Evolutionary conservation across 2,888 invertebrate genomes (phyloP).

Genomic region (Drosophila borealis): DNA sequence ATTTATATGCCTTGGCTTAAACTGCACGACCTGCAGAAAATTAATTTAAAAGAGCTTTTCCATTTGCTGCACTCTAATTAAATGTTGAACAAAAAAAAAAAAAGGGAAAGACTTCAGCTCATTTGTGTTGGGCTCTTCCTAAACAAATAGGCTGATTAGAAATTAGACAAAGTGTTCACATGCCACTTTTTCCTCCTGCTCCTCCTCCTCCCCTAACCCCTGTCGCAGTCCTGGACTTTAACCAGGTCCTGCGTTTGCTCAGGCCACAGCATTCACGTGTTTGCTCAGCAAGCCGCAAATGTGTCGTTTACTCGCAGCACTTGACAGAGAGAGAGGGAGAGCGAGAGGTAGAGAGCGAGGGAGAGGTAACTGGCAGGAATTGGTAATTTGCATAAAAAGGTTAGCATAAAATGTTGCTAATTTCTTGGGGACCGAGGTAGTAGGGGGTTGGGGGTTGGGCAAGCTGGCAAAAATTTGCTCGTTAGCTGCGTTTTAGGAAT

Average conservation of each 20-base stretch:
- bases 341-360: not conserved
- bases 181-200: too few species aligned
- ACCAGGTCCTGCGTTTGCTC: not conserved
- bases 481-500: slow-evolving; percentile 43
- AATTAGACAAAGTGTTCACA: slow-evolving; percentile 37
- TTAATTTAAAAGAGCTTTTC: slow-evolving; percentile 10
- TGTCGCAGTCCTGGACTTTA: not conserved
- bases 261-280: slow-evolving; percentile 45
- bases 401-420: slow-evolving; percentile 69
- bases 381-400: slow-evolving; percentile 79
- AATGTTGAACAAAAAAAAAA: slow-evolving; percentile 21
- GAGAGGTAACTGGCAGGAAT: slow-evolving; percentile 7
- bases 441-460: slow-evolving; percentile 1
- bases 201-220: not conserved
- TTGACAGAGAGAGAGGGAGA: not conserved
- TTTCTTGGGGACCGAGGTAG: slow-evolving; percentile 39
- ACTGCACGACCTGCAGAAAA: not conserved
- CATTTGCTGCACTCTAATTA: slow-evolving; percentile 35
- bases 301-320: slow-evolving; percentile 43
- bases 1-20: too few species aligned
- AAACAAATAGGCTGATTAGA: slow-evolving; percentile 76
- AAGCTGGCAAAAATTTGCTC: slow-evolving; percentile 40
- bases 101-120: slow-evolving; percentile 10
- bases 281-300: slow-evolving; percentile 69
- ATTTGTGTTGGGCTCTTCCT: slow-evolving; percentile 48